Conservation (phyloP, 2,888 invertebrate species). For the Drosophila nigricruria region DNA sequence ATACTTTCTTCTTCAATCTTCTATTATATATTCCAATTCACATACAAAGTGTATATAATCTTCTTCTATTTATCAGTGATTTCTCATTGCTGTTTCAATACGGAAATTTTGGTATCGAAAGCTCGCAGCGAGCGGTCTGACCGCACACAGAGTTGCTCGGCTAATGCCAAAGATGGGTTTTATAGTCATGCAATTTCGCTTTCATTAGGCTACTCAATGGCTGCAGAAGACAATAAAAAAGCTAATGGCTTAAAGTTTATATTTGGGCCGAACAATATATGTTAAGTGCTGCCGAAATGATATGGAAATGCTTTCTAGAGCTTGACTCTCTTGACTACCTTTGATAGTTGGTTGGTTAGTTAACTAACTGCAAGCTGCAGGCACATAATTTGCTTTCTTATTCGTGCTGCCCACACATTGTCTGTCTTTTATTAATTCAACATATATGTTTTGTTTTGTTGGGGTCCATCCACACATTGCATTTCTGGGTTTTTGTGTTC, state of each 20-base stretch:
- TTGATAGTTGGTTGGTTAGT: not conserved
- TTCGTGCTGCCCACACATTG: slow-evolving; percentile 24
- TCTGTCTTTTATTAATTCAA: slow-evolving; percentile 36
- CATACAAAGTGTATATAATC: not conserved
- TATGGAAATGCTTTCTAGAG: not conserved
- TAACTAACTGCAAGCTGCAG: not conserved
- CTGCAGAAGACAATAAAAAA: slow-evolving; percentile 12
- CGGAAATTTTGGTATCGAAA: slow-evolving; percentile 19
- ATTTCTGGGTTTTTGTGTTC: slow-evolving; percentile 16
- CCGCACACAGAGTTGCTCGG: slow-evolving; percentile 46
- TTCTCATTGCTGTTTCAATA: slow-evolving; percentile 8
- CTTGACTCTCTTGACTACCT: not conserved
- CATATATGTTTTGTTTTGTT: slow-evolving; percentile 16
- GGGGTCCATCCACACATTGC: slow-evolving; percentile 18
- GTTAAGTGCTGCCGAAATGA: too few species aligned
- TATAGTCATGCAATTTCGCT: slow-evolving; percentile 63
- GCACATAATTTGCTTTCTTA: slow-evolving; percentile 14
- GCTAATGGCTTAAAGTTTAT: slow-evolving; percentile 13
- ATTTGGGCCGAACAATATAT: too few species aligned
- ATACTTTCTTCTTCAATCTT: too few species aligned
- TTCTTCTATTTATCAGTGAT: not conserved
- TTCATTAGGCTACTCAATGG: slow-evolving; percentile 58
- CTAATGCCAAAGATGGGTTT: slow-evolving; percentile 51
- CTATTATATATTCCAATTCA: not conserved
- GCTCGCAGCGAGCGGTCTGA: slow-evolving; percentile 43